Base-by-base conservation (phyloP, 2,797 vertebrate genomes). In the Austrolebias charrua region DNA sequence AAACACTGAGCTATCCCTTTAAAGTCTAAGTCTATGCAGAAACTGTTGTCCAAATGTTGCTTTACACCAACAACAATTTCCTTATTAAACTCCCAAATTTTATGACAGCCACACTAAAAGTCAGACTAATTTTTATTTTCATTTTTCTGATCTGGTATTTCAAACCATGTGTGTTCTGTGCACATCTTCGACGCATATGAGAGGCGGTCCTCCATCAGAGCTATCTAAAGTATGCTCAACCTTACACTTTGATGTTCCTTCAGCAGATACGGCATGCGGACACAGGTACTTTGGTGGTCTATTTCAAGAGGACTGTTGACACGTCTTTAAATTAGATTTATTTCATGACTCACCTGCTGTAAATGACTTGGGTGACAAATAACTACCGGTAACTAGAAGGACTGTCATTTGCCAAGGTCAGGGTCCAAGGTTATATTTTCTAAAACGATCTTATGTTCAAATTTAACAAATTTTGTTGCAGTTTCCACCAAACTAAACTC, bases 321-420 rank as follows among this genome's bases (percentile, higher is more conserved):
- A 87, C 19, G 78, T 83, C 85, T 89, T 89, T 85, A 84, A 79
- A 80, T 83, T 56, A 89, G 89, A 92, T 92, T 90, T 88, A 91
- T 90, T 82, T 77, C 71, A 66, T 75, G 71, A 71, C 73, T 82
- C 84, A 78, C 75, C 69, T 66, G 79, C 78, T 75, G 69, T 68
- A 76, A 84, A 82, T 82, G 73, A 90, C 85, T 87, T 79, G 70
- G 76, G 75, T 81, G 83, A 83, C 82, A 92, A 90, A 92, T 91
- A 88, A 85, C 84, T 78, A n/a, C n/a, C n/a, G n/a, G 71, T 24
- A 56, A 79, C 79, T 69, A 80, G 64, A 72, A 56, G 75, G 44
- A 60, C 44, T 2, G 16, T 29, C 33, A 19, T 40, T 20, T 53
- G 20, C 51, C 24, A 60, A 67, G 49, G 28, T 45, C 20, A 14